These are phyloP conservation scores for Sarcophaga subvicina DNA, from an alignment of 2,888 invertebrate genomes.

Conservation along the genomic window DNA sequence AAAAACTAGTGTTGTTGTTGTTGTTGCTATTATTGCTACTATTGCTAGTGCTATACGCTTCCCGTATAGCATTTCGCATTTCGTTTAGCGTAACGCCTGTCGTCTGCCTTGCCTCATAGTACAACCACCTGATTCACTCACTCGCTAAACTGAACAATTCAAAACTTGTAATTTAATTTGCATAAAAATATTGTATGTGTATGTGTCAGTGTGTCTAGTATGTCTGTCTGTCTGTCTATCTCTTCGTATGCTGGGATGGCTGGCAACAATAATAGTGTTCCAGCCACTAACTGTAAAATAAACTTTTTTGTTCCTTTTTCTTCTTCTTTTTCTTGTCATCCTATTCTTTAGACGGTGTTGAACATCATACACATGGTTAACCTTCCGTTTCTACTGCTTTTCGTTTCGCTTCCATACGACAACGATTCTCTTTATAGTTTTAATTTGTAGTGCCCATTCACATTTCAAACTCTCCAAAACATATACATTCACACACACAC, in stretches of 20 bases:
- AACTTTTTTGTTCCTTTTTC: conserved; percentile 8
- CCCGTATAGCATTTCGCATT: background rate
- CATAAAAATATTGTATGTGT: conserved; percentile 66
- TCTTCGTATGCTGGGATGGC: too few relatives aligned
- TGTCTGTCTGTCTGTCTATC: too few relatives aligned
- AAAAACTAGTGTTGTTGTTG: conserved; percentile 44
- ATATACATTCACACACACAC: background rate
- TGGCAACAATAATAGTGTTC: background rate
- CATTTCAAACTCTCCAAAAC: background rate
- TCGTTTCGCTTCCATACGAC: background rate
- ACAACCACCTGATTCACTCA: background rate
- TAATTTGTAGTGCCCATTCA: background rate
- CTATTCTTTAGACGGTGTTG: conserved; percentile 40
- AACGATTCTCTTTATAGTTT: background rate
- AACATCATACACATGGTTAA: conserved; percentile 65
- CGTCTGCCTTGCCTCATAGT: background rate
- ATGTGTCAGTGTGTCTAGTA: conserved; percentile 18
- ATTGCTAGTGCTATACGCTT: background rate
- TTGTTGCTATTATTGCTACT: background rate
- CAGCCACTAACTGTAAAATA: conserved; percentile 47
- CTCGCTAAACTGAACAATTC: conserved; percentile 22
- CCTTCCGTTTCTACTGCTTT: conserved; percentile 38
- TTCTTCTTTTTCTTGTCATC: conserved; percentile 11
- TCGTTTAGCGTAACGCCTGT: conserved; percentile 53
- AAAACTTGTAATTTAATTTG: conserved; percentile 67